Evolutionary conservation across 2,888 invertebrate genomes (phyloP).

Genomic region (Stegophylla sp.): DNA sequence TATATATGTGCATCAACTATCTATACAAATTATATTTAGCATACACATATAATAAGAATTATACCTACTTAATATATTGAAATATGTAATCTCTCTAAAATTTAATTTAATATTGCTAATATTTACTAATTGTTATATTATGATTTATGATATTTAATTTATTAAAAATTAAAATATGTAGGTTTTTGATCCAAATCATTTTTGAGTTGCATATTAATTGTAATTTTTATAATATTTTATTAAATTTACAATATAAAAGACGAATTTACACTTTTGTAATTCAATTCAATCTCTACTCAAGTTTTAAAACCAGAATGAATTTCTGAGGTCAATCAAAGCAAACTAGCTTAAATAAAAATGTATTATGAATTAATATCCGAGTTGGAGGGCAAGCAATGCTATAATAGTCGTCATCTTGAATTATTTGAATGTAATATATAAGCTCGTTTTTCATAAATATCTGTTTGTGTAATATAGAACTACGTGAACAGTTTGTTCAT

Average conservation of each 20-base stretch:
- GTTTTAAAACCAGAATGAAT: constrained; percentile 21
- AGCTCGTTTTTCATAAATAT: constrained; percentile 21
- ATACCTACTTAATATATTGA: too few relatives aligned
- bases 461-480: too few relatives aligned
- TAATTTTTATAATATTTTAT: neutral
- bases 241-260: constrained; percentile 7
- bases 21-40: too few relatives aligned
- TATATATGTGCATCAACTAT: too few relatives aligned
- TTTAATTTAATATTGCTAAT: too few relatives aligned
- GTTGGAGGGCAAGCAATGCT: constrained; percentile 9
- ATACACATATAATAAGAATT: too few relatives aligned
- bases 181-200: too few relatives aligned
- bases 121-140: too few relatives aligned
- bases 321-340: constrained; percentile 35
- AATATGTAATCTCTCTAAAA: too few relatives aligned
- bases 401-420: constrained; percentile 9
- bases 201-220: neutral
- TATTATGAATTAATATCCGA: constrained; percentile 34
- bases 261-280: constrained; percentile 24
- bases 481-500: neutral
- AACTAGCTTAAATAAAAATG: constrained; percentile 25
- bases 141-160: too few relatives aligned
- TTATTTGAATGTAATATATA: constrained; percentile 19
- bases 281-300: neutral
- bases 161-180: too few relatives aligned